Base-by-base conservation (phyloP, 2,113 vertebrate genomes). In the Spermophilus dauricus region DNA sequence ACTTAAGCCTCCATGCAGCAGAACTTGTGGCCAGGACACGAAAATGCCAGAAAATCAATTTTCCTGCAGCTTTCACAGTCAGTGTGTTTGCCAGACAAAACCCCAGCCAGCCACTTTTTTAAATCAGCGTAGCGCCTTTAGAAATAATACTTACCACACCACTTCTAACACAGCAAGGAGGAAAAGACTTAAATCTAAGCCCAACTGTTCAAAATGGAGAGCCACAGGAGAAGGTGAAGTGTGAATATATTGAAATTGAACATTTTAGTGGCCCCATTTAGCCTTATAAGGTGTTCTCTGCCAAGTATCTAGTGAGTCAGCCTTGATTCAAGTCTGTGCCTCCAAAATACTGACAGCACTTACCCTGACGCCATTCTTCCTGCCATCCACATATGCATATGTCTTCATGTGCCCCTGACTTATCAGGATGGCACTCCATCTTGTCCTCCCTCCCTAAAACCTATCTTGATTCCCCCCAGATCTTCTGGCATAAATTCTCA, bases 21-120 rank as follows among this genome's bases (percentile, higher is more conserved):
- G 89, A 95, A 65, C 82, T 96, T 81, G 61, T 89, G 83, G 83
- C 91, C 91, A 94, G 80, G 63, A 94, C 69, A 91, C 2, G 28
- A 30, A 30, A 97, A 94, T 32, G 72, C 83, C 96, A 95, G 93
- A 93, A 97, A 98, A 97, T 97, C 97, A 76, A 95, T 97, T 94
- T 97, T 96, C 61, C 87, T 92, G 51, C 45, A 95, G 89, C 53
- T 97, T 96, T 96, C 89, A 97, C 80, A 96, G 83, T 80, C 76
- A 78, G 63, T 86, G 32, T 90, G 32, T 96, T 97, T 98, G 92
- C 94, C 95, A 97, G 84, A 94, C 86, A 96, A 94, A 98, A 94
- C 42, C 70, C 84, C 80, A 97, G 97, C 95, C 96, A 97, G 92
- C 78, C 77, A 96, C 93, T 39, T 95, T 84, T 89, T 63, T 3